Percentiles rank a stretch among this genome's conserved stretches.
Conservation (phyloP, 2,797 vertebrate species). For the Thamnophis elegans region DNA sequence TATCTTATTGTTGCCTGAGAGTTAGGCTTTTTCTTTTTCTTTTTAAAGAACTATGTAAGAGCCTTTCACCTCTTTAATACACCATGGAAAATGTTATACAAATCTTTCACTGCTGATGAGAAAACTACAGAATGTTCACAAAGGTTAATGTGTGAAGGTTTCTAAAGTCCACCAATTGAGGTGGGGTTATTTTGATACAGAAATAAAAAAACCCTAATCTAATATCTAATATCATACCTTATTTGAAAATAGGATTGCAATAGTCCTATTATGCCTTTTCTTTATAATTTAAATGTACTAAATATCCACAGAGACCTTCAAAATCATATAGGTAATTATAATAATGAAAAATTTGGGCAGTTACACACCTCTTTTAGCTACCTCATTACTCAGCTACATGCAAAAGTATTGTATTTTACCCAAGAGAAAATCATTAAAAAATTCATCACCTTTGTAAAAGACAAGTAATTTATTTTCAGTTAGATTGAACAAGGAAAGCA, state of each 20-base stretch:
- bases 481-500: neutral
- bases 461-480: neutral
- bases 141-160: constrained; percentile 21
- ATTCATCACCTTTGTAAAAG: neutral
- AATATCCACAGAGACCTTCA: neutral
- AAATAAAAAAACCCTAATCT: neutral
- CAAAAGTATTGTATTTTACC: neutral
- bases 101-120: constrained; percentile 7
- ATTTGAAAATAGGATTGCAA: neutral
- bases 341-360: neutral
- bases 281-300: neutral
- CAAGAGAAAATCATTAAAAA: neutral
- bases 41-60: constrained; percentile 31
- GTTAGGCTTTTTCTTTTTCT: constrained; percentile 20
- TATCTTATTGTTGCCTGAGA: constrained; percentile 9
- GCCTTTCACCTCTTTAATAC: constrained; percentile 15
- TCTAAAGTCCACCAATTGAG: neutral
- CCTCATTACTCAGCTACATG: neutral
- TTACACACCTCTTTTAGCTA: constrained; percentile 31
- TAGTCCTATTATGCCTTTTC: neutral
- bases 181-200: neutral
- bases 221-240: neutral
- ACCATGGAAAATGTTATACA: constrained; percentile 16
- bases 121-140: neutral
- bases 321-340: neutral